Evolutionary conservation across 2,113 vertebrate species (phyloP).

Genomic region (Mystacornis crossleyi): DNA sequence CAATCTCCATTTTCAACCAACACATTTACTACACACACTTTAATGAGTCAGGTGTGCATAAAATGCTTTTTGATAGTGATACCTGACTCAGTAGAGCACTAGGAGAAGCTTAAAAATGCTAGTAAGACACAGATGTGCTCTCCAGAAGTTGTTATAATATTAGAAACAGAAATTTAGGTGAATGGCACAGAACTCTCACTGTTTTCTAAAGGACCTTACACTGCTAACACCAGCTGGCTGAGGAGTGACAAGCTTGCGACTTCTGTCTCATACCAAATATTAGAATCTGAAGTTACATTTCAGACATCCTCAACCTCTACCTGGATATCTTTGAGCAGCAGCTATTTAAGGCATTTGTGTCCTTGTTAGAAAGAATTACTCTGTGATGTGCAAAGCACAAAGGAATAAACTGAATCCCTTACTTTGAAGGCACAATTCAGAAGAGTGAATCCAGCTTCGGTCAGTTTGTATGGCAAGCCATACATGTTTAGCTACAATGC

Average conservation of each 20-base stretch:
- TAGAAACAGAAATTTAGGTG: not conserved
- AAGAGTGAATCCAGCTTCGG: constrained; percentile 48
- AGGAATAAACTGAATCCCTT: constrained; percentile 56
- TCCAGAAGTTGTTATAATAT: not conserved
- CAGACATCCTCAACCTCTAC: not conserved
- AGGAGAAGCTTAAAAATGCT: not conserved
- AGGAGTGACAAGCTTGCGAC: not conserved
- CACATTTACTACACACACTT: not conserved
- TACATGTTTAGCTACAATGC: constrained; percentile 60
- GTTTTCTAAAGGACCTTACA: not conserved
- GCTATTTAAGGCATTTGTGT: constrained; percentile 4
- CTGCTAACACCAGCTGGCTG: not conserved
- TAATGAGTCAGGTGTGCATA: not conserved
- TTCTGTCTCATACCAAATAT: not conserved
- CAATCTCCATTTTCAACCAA: not conserved
- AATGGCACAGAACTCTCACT: not conserved
- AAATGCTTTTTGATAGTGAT: not conserved
- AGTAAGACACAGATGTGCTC: not conserved
- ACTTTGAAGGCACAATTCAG: constrained; percentile 59
- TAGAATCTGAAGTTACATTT: not conserved
- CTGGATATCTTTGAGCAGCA: not conserved
- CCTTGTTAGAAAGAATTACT: constrained; percentile 20
- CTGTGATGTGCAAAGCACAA: constrained; percentile 45
- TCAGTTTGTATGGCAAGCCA: constrained; percentile 61
- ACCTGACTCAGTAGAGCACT: not conserved